Conservation (phyloP, 1,140 invertebrate genomes). For the Yoshiicerus persimilis region DNA sequence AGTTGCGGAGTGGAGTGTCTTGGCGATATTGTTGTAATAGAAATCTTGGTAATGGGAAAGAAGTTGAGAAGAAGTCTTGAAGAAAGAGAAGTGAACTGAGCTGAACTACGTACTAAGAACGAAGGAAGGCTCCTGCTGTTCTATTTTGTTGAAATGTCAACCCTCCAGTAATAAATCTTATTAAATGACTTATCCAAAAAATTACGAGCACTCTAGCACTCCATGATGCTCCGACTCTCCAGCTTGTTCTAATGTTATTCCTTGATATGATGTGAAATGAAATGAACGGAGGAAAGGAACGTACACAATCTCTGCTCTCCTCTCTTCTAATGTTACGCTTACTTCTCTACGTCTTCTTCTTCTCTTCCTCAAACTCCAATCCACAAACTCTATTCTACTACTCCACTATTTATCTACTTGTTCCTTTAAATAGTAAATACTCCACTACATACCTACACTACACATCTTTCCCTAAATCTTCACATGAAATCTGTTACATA, state of each 20-base stretch:
- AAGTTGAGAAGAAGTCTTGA: constrained; percentile 9
- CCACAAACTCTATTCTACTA: neutral
- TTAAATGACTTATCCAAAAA: constrained; percentile 51
- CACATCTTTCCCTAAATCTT: neutral
- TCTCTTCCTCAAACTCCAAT: too few relatives aligned
- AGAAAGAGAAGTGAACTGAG: constrained; percentile 25
- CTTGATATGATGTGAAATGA: constrained; percentile 7
- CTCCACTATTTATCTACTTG: neutral
- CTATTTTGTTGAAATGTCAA: constrained; percentile 51
- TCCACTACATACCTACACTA: neutral
- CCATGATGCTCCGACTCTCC: constrained; percentile 22
- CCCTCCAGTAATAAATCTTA: constrained; percentile 50
- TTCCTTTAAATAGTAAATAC: neutral
- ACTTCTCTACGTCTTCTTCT: neutral
- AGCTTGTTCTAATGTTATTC: constrained; percentile 32
- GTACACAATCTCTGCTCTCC: neutral
- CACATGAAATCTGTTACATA: neutral
- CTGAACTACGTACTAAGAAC: constrained; percentile 13
- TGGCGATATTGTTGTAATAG: neutral
- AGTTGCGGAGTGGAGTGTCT: neutral
- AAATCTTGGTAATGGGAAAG: neutral
- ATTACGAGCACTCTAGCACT: constrained; percentile 44
- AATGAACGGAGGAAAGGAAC: neutral
- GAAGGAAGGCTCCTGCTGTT: constrained; percentile 48
- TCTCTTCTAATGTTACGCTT: neutral